phyloP scores from a whole-genome alignment of 2,113 vertebrate genomes.

The Ivindomyrus marchei region DNA sequence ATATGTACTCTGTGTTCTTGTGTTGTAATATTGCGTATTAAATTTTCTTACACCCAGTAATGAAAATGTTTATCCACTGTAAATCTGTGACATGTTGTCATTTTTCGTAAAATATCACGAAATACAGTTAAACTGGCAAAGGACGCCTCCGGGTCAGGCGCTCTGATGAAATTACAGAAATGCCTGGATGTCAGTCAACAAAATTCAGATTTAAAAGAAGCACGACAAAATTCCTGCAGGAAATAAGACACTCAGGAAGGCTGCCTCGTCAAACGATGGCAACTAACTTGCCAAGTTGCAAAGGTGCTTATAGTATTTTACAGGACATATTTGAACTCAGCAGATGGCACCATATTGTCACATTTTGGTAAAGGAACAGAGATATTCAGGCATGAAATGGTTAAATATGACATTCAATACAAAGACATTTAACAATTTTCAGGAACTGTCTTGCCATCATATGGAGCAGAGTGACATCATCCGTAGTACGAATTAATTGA shows the following conservation, averaged over 20 bases:
- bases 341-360: not conserved
- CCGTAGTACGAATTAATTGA: not conserved
- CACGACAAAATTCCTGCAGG: not conserved
- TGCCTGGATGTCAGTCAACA: not conserved
- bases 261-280: not conserved
- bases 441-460: not conserved
- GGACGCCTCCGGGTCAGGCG: no score
- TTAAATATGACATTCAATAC: not conserved
- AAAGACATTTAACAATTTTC: not conserved
- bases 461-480: not conserved
- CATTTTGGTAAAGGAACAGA: not conserved
- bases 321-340: not conserved
- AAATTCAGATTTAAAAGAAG: not conserved
- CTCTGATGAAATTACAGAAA: no score
- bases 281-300: not conserved
- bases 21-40: not conserved
- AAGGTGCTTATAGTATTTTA: not conserved
- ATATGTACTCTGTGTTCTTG: not conserved
- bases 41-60: not conserved
- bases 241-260: not conserved
- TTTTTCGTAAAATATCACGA: not conserved
- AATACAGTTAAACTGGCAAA: not conserved
- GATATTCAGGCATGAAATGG: not conserved
- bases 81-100: not conserved
- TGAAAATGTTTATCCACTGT: not conserved